Percentiles rank a stretch among this genome's conserved stretches.
phyloP scores from a whole-genome alignment of 2,113 vertebrate genomes.

The Pygoscelis antarcticus region DNA sequence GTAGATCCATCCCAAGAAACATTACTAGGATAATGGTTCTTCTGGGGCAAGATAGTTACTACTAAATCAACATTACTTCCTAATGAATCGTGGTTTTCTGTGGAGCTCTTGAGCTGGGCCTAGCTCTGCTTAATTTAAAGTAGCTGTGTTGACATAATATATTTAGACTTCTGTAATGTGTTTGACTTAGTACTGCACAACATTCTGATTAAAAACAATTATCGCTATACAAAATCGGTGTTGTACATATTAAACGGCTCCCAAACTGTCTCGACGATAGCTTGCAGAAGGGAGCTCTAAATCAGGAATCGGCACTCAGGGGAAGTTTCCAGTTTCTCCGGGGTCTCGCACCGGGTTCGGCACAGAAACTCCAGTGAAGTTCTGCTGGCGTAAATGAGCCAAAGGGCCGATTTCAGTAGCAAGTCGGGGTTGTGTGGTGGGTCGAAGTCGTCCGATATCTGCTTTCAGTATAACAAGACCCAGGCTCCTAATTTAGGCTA shows the following conservation, averaged over 20 bases:
- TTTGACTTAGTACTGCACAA: slow-evolving; percentile 53
- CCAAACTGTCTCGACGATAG: neutral
- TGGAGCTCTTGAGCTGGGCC: neutral
- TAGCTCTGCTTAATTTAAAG: neutral
- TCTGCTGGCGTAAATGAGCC: neutral
- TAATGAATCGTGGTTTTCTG: neutral
- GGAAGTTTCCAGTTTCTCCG: neutral
- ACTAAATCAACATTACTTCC: neutral
- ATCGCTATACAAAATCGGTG: neutral
- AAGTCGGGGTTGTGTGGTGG: neutral
- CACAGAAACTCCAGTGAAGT: fast-evolving
- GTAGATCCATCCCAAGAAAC: neutral
- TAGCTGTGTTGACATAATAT: slow-evolving; percentile 38
- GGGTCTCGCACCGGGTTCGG: fast-evolving
- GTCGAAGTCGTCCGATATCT: fast-evolving
- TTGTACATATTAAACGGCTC: neutral
- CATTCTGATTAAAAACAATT: slow-evolving; percentile 65
- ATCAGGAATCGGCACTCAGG: fast-evolving
- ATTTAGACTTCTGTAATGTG: slow-evolving; percentile 58
- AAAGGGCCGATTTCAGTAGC: neutral
- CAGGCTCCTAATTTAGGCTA: neutral
- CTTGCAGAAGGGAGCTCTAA: neutral
- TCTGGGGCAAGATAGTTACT: neutral
- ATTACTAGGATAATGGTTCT: neutral
- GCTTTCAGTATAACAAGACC: neutral